These are phyloP conservation scores for Drosophila kurseongensis DNA, from an alignment of 1,140 invertebrate genomes.

Conservation along the genomic window DNA sequence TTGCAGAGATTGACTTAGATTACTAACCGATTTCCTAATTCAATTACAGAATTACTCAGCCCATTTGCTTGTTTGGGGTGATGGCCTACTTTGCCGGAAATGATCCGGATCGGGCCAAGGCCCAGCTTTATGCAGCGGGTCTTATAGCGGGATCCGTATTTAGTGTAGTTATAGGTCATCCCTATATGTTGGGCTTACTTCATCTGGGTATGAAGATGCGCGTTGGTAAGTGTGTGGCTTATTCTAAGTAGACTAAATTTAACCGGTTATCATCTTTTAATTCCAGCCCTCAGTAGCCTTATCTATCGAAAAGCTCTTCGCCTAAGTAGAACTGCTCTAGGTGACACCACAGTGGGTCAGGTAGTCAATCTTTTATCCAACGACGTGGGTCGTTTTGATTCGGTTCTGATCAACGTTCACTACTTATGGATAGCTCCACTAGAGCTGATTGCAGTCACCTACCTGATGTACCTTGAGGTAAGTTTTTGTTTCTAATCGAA, in stretches of 20 bases:
- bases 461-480: conserved; percentile 84
- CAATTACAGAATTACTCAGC: conserved; percentile 54
- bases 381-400: conserved; percentile 85
- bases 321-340: conserved; percentile 88
- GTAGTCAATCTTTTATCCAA: conserved; percentile 89
- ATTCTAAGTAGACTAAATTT: background rate
- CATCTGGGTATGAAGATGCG: conserved; percentile 79
- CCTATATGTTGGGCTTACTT: conserved; percentile 87
- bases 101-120: conserved; percentile 76
- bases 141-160: conserved; percentile 86
- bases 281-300: conserved; percentile 87
- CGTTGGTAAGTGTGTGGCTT: conserved; percentile 61
- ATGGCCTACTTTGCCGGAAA: conserved; percentile 65
- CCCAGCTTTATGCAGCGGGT: conserved; percentile 87
- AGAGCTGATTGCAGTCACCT: conserved; percentile 85
- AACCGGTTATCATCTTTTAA: background rate
- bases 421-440: conserved; percentile 86
- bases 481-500: conserved; percentile 5
- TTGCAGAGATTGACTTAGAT: rapidly evolving
- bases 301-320: conserved; percentile 88
- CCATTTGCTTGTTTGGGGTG: conserved; percentile 64
- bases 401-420: conserved; percentile 80
- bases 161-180: conserved; percentile 86
- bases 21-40: background rate
- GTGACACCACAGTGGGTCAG: conserved; percentile 92